phyloP scores from a whole-genome alignment of 2,888 invertebrate genomes.

The Priocnemis perturbator region DNA sequence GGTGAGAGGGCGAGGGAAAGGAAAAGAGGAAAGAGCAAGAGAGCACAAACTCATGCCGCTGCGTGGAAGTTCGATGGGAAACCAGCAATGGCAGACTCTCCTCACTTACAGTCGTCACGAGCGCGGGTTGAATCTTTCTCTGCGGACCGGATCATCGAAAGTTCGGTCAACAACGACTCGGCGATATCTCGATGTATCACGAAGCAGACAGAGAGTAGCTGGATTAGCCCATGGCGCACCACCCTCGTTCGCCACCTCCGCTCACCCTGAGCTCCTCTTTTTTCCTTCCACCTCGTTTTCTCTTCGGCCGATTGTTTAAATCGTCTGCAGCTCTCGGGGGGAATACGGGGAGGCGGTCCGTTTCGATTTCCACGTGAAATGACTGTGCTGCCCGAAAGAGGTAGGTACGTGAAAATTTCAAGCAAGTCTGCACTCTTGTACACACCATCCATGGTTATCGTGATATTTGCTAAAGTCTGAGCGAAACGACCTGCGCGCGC shows the following conservation, averaged over 20 bases:
- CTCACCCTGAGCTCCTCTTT: constrained; percentile 36
- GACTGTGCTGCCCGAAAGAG: constrained; percentile 43
- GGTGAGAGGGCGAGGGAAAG: constrained; percentile 10
- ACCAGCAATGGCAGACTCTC: constrained; percentile 17
- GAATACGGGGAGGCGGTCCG: constrained; percentile 26
- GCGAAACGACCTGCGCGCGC: constrained; percentile 43
- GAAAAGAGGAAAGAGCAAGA: neutral
- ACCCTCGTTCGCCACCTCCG: too few relatives aligned
- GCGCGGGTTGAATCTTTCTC: constrained; percentile 66
- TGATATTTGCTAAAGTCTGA: constrained; percentile 52
- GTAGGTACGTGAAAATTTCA: constrained; percentile 52
- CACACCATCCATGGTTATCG: constrained; percentile 43
- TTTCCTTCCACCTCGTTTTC: constrained; percentile 49
- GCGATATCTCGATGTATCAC: constrained; percentile 61
- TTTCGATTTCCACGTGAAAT: constrained; percentile 45
- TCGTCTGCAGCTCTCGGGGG: constrained; percentile 45
- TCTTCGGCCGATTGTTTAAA: constrained; percentile 57
- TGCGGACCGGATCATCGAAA: constrained; percentile 67
- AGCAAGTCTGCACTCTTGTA: constrained; percentile 51
- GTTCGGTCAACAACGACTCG: constrained; percentile 72
- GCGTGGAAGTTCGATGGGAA: constrained; percentile 25
- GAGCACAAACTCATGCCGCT: constrained; percentile 11
- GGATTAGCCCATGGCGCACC: too few relatives aligned
- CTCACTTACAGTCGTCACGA: constrained; percentile 56
- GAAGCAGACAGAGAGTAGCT: constrained; percentile 43